phyloP scores from a whole-genome alignment of 2,888 invertebrate genomes.

The Netelia virgata region DNA sequence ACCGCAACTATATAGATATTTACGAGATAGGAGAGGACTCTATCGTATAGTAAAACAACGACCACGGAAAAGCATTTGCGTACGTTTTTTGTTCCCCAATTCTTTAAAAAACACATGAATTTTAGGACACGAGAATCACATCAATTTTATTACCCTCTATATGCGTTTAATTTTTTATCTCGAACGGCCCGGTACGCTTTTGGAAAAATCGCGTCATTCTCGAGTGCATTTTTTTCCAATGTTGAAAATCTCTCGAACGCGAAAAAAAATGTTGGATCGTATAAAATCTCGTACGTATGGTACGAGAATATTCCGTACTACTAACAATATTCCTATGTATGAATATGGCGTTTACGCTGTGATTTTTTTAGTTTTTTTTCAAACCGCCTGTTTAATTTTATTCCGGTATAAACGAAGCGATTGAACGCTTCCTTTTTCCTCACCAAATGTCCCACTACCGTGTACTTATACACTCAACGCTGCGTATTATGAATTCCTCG shows the following conservation, averaged over 20 bases:
- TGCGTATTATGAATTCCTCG: not conserved
- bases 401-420: not conserved
- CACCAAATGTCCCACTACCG: not conserved
- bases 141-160: not conserved
- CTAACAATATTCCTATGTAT: no score
- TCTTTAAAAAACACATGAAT: not conserved
- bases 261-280: no score
- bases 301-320: no score
- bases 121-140: not conserved
- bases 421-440: conserved; percentile 1
- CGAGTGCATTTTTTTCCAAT: no score
- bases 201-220: no score
- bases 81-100: not conserved
- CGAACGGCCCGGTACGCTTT: no score
- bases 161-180: no score
- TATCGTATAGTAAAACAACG: conserved; percentile 36
- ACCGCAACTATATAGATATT: conserved; percentile 17
- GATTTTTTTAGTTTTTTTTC: not conserved
- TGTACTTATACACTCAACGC: not conserved
- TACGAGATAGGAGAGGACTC: conserved; percentile 20
- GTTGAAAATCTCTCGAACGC: no score
- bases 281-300: no score
- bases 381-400: not conserved
- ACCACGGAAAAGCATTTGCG: conserved; percentile 18
- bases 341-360: not conserved